Evolutionary conservation across 2,113 vertebrate species (phyloP).

Genomic region (Oxygymnocypris stewartii): DNA sequence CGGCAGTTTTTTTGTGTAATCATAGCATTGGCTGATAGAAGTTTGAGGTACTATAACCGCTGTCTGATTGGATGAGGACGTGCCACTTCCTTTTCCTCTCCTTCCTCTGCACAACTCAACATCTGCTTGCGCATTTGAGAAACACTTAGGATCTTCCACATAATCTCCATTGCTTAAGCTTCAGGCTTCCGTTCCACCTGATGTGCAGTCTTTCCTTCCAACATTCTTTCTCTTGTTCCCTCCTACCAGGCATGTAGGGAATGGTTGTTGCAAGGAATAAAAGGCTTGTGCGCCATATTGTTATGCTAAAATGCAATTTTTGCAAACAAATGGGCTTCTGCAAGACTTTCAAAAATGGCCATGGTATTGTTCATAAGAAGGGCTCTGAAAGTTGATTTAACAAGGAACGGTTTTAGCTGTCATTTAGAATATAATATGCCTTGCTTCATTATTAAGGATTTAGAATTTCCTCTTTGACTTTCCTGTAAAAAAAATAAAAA

Average conservation of each 20-base stretch:
- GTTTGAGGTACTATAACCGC: not conserved
- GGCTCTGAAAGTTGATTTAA: constrained; percentile 42
- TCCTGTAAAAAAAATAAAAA: not conserved
- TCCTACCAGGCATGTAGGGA: constrained; percentile 59
- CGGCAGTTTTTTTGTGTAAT: constrained; percentile 23
- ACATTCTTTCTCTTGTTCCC: constrained; percentile 64
- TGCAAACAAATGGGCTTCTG: constrained; percentile 56
- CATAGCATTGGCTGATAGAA: constrained; percentile 63
- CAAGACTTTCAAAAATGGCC: constrained; percentile 52
- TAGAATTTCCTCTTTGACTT: constrained; percentile 29
- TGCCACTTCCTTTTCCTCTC: constrained; percentile 50
- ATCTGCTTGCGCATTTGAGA: constrained; percentile 76
- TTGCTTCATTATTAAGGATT: constrained; percentile 4
- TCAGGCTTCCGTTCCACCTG: constrained; percentile 64
- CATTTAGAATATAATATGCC: constrained; percentile 15
- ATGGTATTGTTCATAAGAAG: constrained; percentile 34
- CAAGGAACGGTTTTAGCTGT: constrained; percentile 30
- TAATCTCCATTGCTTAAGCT: constrained; percentile 74
- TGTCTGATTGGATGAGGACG: constrained; percentile 49
- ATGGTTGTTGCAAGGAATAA: constrained; percentile 73
- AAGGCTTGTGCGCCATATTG: constrained; percentile 63
- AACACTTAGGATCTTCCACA: constrained; percentile 68
- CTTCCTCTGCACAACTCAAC: constrained; percentile 69
- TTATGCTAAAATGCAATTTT: constrained; percentile 60
- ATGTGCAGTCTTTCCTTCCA: constrained; percentile 69